A percentile compares a stretch with the other conserved stretches of the same genome.
These are phyloP conservation scores for Xiphophorus hellerii DNA, from an alignment of 2,113 vertebrate genomes.

Conservation along the genomic window DNA sequence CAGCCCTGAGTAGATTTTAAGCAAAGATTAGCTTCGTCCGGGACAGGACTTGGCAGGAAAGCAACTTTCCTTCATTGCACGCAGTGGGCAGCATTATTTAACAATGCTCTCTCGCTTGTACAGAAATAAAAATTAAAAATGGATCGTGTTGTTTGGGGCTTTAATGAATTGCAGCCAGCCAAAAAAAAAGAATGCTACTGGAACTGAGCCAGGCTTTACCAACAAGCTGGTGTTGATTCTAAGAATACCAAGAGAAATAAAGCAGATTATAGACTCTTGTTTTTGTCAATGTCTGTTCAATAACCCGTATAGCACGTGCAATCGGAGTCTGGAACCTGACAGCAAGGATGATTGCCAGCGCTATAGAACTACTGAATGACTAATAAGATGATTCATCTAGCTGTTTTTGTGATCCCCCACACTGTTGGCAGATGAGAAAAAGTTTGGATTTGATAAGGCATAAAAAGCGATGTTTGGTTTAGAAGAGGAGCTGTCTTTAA, in stretches of 20 bases:
- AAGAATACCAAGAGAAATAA: background rate
- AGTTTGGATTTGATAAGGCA: background rate
- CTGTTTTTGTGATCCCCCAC: background rate
- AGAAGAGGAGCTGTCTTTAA: constrained; percentile 8
- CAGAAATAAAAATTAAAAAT: constrained; percentile 7
- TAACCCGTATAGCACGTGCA: background rate
- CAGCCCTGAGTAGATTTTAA: constrained; percentile 53
- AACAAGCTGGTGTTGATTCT: constrained; percentile 21
- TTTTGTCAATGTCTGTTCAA: background rate
- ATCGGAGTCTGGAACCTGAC: background rate
- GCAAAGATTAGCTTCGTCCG: constrained; percentile 55
- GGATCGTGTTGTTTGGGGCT: constrained; percentile 2
- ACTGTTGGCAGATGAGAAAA: background rate
- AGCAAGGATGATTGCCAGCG: background rate
- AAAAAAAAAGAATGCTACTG: constrained; percentile 12
- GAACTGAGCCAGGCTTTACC: constrained; percentile 17
- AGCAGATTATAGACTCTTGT: background rate
- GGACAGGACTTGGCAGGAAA: constrained; percentile 37
- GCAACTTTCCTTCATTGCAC: constrained; percentile 32
- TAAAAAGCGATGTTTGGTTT: background rate
- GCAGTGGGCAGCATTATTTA: constrained; percentile 16
- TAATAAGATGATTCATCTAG: constrained; percentile 1
- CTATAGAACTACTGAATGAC: background rate
- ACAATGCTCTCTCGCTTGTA: constrained; percentile 27
- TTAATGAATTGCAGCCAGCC: constrained; percentile 10